Evolutionary conservation across 2,888 invertebrate genomes (phyloP), one percentile per base, ranked within the genome.

Genomic region (Julus scanicus): DNA sequence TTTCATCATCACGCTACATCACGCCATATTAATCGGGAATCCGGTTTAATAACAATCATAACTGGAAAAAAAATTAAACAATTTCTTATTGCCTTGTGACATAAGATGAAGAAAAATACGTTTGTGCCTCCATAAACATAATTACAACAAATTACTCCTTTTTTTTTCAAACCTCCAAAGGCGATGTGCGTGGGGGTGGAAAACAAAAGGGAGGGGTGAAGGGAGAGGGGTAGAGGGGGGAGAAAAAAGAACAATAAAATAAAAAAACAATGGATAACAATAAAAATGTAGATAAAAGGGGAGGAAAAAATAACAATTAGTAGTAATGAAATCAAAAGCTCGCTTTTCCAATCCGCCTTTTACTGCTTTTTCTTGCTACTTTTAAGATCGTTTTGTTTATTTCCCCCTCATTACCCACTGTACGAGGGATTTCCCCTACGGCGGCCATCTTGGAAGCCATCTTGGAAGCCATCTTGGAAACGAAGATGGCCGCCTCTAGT

Each of bases 81-180:
- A 20, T 29, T 71, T 63, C 29, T 71, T 9, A 29, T 3, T 9
- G 9, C 71, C 29, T 20, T 71, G 9, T 29, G 71, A 29, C 29
- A 29, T 4, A 9, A 9, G 71, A 29, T 29, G 29, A n/a, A n/a
- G 71, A 71, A 71, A 71, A 71, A 20, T 71, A 71, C 29, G 71
- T 71, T 71, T 5, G 29, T 29, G n/a, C 71, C 29, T 71, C 71
- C 71, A 71, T 71, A 71, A 71, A 71, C 9, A 71, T 71, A 71
- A 71, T 71, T 71, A 71, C 71, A 71, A 71, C 71, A 71, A 71
- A 71, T 71, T 71, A 71, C 71, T 71, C 71, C 71, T 11, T 71
- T 71, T 71, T 71, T 29, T 29, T 29, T 29, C 29, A 29, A 71
- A 71, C 71, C 71, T n/a, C 29, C 29, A 71, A 9, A 29, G 71